These are phyloP conservation scores for Acanthopagrus latus DNA, from an alignment of 2,797 vertebrate species.

Conservation along the genomic window DNA sequence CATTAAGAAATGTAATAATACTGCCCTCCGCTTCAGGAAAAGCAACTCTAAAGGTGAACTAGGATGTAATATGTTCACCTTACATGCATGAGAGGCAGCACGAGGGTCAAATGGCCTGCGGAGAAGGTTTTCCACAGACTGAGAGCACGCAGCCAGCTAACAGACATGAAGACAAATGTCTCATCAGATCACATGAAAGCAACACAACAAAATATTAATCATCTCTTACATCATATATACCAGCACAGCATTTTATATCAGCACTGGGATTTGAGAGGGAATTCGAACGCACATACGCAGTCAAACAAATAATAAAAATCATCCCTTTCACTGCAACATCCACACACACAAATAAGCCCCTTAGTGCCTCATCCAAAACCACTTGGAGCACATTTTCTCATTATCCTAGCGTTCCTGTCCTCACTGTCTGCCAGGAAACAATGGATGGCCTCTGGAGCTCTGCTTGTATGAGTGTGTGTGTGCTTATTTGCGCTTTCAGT, in stretches of 20 bases:
- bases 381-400: constrained; percentile 72
- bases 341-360: constrained; percentile 59
- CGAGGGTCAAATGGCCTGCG: constrained; percentile 26
- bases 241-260: constrained; percentile 10
- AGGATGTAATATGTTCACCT: constrained; percentile 22
- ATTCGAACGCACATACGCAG: background rate
- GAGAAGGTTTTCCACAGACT: constrained; percentile 13
- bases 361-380: constrained; percentile 61
- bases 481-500: constrained; percentile 18
- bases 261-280: constrained; percentile 27
- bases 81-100: constrained; percentile 24
- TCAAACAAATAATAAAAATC: constrained; percentile 16
- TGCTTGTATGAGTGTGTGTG: constrained; percentile 21
- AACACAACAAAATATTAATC: constrained; percentile 48
- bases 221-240: constrained; percentile 47
- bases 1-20: constrained; percentile 63
- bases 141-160: constrained; percentile 7
- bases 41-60: constrained; percentile 55
- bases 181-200: constrained; percentile 49
- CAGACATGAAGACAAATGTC: constrained; percentile 41
- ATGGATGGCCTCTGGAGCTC: constrained; percentile 61
- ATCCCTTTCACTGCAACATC: constrained; percentile 24
- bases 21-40: constrained; percentile 39
- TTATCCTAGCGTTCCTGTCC: constrained; percentile 61
- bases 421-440: constrained; percentile 59